A percentile compares a stretch with the other conserved stretches of the same genome.
These are phyloP conservation scores for Aphelenchoides bicaudatus DNA, from an alignment of 2,888 invertebrate species.

Conservation along the genomic window DNA sequence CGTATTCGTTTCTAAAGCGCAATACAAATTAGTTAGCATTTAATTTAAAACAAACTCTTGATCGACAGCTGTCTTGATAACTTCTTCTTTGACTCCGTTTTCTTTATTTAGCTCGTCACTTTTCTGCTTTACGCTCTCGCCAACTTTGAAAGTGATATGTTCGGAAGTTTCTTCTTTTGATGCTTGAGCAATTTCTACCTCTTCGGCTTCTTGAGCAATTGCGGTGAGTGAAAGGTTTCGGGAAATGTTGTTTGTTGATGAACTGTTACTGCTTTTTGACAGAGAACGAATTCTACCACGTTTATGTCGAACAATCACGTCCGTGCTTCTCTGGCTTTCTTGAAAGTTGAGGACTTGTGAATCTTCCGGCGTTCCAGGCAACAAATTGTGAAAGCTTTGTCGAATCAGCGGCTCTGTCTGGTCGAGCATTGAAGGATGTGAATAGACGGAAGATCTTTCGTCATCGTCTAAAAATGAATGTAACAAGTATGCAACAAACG, in stretches of 20 bases:
- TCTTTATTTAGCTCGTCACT: too few relatives aligned
- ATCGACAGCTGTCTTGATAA: too few relatives aligned
- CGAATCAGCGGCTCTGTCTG: slow-evolving; percentile 9
- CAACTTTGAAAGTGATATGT: too few relatives aligned
- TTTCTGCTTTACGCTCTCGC: too few relatives aligned
- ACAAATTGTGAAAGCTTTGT: slow-evolving; percentile 6
- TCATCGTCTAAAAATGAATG: slow-evolving; percentile 28
- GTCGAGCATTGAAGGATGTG: slow-evolving; percentile 57
- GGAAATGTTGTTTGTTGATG: slow-evolving; percentile 6
- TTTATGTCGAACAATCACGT: slow-evolving; percentile 31
- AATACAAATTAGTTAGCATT: too few relatives aligned
- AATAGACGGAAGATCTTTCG: slow-evolving; percentile 52
- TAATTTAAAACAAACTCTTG: too few relatives aligned
- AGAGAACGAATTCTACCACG: slow-evolving; percentile 23
- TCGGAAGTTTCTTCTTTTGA: too few relatives aligned
- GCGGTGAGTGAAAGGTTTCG: neutral
- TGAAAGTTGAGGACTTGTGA: neutral
- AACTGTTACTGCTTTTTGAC: slow-evolving; percentile 33
- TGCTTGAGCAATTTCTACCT: neutral
- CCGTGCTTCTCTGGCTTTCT: slow-evolving; percentile 1
- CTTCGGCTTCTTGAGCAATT: neutral
- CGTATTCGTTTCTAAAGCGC: too few relatives aligned
- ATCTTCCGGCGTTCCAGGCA: slow-evolving; percentile 32
- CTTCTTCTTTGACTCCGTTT: too few relatives aligned
- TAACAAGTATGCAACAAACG: neutral